These are phyloP conservation scores for Hemicrepidius hirtus DNA, from an alignment of 2,888 invertebrate genomes.

Conservation along the genomic window DNA sequence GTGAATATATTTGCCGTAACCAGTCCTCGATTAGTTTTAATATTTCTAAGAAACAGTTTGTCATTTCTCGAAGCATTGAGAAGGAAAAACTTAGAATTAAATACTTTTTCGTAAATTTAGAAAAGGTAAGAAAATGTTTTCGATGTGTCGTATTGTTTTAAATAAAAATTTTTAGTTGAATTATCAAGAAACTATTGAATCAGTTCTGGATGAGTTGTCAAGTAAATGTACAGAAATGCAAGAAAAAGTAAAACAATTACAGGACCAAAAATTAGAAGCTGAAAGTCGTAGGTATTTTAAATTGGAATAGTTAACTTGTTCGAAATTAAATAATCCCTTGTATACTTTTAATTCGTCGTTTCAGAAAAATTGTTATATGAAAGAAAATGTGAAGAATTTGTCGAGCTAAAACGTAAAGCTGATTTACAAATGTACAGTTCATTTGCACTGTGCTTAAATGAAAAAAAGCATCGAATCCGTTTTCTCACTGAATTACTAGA, in stretches of 20 bases:
- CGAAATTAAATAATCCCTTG: no score
- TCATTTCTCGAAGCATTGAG: slow-evolving; percentile 49
- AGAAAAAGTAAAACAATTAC: slow-evolving; percentile 23
- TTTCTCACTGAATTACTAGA: slow-evolving; percentile 66
- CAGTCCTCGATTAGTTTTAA: slow-evolving; percentile 42
- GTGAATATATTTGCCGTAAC: slow-evolving; percentile 44
- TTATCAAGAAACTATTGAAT: slow-evolving; percentile 52
- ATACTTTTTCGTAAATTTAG: slow-evolving; percentile 54
- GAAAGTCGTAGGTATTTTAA: slow-evolving; percentile 46
- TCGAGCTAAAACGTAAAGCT: slow-evolving; percentile 50
- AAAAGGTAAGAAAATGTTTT: slow-evolving; percentile 49
- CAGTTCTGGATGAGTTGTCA: slow-evolving; percentile 53
- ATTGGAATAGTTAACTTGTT: no score
- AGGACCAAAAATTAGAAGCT: slow-evolving; percentile 39
- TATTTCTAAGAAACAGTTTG: slow-evolving; percentile 50
- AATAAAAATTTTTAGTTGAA: slow-evolving; percentile 45
- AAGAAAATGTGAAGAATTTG: slow-evolving; percentile 51
- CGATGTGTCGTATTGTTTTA: background rate
- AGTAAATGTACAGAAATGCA: slow-evolving; percentile 35
- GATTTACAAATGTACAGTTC: slow-evolving; percentile 64
- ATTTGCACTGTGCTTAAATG: slow-evolving; percentile 66
- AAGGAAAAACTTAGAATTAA: slow-evolving; percentile 51
- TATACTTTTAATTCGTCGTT: no score
- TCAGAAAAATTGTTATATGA: slow-evolving; percentile 50
- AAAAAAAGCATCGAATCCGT: slow-evolving; percentile 67